phyloP scores from a whole-genome alignment of 2,113 vertebrate genomes.

The Andinoacara biseriatus region DNA sequence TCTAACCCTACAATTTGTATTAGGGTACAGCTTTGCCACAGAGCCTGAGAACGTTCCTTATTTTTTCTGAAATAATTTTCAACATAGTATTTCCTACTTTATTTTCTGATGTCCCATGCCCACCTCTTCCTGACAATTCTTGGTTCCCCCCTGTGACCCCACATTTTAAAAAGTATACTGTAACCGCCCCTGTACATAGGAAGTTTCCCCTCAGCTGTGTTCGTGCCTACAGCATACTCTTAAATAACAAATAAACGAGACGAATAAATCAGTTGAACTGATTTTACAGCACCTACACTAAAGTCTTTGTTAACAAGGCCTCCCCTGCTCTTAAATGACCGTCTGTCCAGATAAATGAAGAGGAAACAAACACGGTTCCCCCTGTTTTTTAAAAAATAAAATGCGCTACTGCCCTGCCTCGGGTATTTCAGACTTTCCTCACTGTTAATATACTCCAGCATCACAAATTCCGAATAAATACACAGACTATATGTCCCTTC shows the following conservation, averaged over 20 bases:
- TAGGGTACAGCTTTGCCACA: neutral
- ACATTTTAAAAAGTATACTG: neutral
- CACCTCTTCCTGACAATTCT: neutral
- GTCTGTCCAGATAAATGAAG: neutral
- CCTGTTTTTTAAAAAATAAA: neutral
- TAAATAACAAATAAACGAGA: neutral
- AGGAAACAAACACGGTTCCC: neutral
- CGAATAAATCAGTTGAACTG: neutral
- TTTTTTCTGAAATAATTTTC: neutral
- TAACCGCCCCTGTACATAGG: neutral
- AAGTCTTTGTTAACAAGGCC: neutral
- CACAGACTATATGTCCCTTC: neutral
- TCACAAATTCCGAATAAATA: neutral
- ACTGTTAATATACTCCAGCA: neutral
- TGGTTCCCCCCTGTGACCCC: neutral
- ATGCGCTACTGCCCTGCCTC: neutral
- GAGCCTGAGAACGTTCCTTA: neutral
- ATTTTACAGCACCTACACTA: neutral
- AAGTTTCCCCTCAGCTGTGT: neutral
- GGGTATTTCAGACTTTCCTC: slow-evolving; percentile 33
- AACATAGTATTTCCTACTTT: neutral
- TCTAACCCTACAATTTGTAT: neutral
- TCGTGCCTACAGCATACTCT: neutral
- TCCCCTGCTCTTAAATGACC: neutral
- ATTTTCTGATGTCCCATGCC: too few species aligned